These are phyloP conservation scores for Noctua janthe DNA, from an alignment of 2,888 invertebrate genomes.

Conservation along the genomic window DNA sequence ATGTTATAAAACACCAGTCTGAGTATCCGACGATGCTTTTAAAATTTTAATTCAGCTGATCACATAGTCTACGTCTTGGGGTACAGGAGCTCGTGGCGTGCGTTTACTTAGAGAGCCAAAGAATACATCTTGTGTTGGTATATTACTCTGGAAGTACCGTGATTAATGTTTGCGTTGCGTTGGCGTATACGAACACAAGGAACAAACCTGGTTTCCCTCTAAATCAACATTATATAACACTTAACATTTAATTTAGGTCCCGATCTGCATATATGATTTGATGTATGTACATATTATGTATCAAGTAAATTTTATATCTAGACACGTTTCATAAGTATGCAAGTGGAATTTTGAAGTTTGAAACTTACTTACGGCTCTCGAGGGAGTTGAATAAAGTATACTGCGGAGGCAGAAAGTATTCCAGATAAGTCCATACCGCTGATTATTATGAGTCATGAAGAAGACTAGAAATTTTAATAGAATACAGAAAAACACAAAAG, in stretches of 20 bases:
- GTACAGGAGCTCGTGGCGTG: constrained; percentile 42
- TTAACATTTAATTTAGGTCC: constrained; percentile 30
- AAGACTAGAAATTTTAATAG: neutral
- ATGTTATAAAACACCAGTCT: constrained; percentile 36
- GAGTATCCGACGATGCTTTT: constrained; percentile 45
- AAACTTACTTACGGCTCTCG: constrained; percentile 34
- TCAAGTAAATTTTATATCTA: constrained; percentile 31
- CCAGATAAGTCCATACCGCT: constrained; percentile 5
- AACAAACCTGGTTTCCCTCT: constrained; percentile 37
- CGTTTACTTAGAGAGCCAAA: constrained; percentile 61
- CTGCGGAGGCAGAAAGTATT: constrained; percentile 25
- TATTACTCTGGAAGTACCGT: constrained; percentile 63
- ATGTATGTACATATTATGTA: constrained; percentile 9
- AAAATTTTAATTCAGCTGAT: constrained; percentile 63
- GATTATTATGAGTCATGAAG: constrained; percentile 2
- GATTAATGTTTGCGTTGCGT: constrained; percentile 59
- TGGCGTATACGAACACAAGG: constrained; percentile 40
- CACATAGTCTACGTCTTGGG: constrained; percentile 52
- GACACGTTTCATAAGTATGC: constrained; percentile 37
- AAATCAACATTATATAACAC: constrained; percentile 39
- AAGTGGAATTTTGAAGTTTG: constrained; percentile 34
- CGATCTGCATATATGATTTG: neutral
- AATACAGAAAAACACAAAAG: constrained; percentile 1
- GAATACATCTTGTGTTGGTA: constrained; percentile 57
- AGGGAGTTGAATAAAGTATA: constrained; percentile 27